Evolutionary conservation across 2,888 invertebrate species (phyloP).

Genomic region (Troglohyphantes excavatus): DNA sequence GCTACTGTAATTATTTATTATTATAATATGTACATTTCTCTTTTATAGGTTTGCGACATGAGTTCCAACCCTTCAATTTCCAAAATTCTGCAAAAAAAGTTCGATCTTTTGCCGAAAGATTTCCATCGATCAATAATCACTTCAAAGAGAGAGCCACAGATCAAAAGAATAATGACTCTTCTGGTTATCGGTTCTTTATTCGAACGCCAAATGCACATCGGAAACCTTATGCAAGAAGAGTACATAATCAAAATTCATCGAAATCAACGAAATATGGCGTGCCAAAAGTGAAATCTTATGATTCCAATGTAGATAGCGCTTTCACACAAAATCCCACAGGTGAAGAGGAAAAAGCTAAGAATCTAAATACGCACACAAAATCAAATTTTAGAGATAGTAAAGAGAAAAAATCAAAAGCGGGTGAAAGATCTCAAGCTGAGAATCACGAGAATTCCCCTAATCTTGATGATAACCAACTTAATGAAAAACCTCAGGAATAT

Average conservation of each 20-base stretch:
- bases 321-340: too few species aligned
- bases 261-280: neutral
- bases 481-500: too few species aligned
- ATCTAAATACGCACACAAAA: too few species aligned
- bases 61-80: neutral
- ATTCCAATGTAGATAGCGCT: neutral
- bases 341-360: too few species aligned
- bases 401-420: too few species aligned
- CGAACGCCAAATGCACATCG: neutral
- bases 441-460: too few species aligned
- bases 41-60: neutral
- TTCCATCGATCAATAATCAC: neutral
- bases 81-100: neutral
- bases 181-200: neutral
- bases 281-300: neutral
- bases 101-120: neutral
- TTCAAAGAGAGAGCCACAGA: neutral
- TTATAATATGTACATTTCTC: too few species aligned
- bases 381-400: too few species aligned
- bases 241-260: neutral
- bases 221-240: neutral
- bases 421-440: too few species aligned
- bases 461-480: too few species aligned
- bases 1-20: too few species aligned
- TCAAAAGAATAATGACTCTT: neutral